Conservation (phyloP, 2,797 vertebrate species). For the Eurystomus glaucurus region DNA sequence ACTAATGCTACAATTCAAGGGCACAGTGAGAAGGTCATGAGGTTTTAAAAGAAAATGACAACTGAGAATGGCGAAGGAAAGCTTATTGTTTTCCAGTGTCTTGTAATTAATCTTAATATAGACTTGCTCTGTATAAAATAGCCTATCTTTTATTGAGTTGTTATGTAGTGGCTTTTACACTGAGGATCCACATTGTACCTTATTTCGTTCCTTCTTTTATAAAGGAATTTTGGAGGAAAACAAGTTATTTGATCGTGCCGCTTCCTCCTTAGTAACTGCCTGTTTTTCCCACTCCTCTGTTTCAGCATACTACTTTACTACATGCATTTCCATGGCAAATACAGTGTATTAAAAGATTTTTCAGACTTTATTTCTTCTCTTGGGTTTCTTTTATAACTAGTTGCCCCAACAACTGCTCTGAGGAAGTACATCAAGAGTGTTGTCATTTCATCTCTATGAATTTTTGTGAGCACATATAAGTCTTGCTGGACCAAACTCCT, state of each 20-base stretch:
- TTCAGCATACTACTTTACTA: not conserved
- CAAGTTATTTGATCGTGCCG: not conserved
- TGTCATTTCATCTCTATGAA: not conserved
- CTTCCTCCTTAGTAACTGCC: not conserved
- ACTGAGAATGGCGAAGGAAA: not conserved
- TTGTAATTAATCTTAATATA: slow-evolving; percentile 45
- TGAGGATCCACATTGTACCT: not conserved
- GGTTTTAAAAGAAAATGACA: not conserved
- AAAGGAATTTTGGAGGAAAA: not conserved
- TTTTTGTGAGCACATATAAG: not conserved
- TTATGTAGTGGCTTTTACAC: not conserved
- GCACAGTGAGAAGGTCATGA: not conserved
- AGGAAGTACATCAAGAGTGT: not conserved
- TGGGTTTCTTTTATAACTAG: not conserved
- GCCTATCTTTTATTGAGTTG: not conserved
- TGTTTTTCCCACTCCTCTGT: not conserved
- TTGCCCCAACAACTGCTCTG: not conserved
- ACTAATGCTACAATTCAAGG: not conserved
- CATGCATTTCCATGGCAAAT: not conserved
- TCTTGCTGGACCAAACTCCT: not conserved
- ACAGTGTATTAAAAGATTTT: not conserved
- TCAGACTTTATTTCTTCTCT: not conserved
- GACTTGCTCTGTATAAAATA: not conserved
- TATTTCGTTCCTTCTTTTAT: not conserved
- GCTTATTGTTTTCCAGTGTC: slow-evolving; percentile 11